phyloP scores from a whole-genome alignment of 2,888 invertebrate species.

The Fragum sueziense region DNA sequence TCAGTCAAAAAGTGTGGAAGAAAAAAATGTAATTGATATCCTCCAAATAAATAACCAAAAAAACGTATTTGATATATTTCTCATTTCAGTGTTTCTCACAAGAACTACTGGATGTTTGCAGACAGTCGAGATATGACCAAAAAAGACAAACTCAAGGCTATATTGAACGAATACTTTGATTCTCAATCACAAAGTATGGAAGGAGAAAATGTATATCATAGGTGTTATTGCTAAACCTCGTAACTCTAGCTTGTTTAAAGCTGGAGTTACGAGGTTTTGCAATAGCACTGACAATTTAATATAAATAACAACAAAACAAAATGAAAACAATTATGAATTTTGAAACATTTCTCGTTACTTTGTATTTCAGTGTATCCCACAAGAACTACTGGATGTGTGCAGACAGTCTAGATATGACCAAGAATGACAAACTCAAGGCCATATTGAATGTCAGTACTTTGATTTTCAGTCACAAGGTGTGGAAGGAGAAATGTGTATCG shows the following conservation, averaged over 20 bases:
- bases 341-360: neutral
- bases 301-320: neutral
- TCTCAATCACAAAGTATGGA: conserved; percentile 58
- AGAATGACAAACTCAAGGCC: conserved; percentile 88
- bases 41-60: no score
- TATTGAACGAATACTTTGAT: conserved; percentile 90
- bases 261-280: no score
- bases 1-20: conserved; percentile 40
- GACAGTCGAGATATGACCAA: conserved; percentile 83
- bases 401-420: conserved; percentile 82
- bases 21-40: no score
- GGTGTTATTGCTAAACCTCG: no score
- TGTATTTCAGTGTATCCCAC: conserved; percentile 80
- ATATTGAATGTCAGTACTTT: conserved; percentile 91
- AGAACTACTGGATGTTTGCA: conserved; percentile 81
- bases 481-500: no score
- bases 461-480: conserved; percentile 78
- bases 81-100: conserved; percentile 80
- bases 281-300: no score
- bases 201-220: no score
- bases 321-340: neutral
- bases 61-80: no score
- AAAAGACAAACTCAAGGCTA: conserved; percentile 88
- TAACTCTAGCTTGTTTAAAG: no score
- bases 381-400: conserved; percentile 81